Conservation (phyloP, 2,113 vertebrate species). For the Nothoprocta pentlandii region DNA sequence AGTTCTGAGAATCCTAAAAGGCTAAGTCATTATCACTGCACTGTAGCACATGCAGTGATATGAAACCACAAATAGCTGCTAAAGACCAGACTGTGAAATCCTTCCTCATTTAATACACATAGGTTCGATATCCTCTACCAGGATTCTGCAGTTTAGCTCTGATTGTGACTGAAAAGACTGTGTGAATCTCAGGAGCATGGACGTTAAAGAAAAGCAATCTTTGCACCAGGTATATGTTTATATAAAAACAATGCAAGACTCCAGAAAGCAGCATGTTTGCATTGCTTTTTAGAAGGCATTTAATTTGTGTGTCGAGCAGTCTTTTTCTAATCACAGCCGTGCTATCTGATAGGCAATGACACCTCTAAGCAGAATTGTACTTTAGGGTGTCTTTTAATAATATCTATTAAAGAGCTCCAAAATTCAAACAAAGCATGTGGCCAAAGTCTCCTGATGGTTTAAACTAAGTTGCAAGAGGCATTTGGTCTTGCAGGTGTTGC, state of each 20-base stretch:
- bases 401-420: not conserved
- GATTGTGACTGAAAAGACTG: not conserved
- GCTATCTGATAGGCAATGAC: not conserved
- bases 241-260: not conserved
- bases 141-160: not conserved
- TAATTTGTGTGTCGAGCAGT: not conserved
- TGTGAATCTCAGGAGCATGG: not conserved
- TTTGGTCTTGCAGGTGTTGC: not conserved
- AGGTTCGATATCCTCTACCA: not conserved
- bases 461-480: not conserved
- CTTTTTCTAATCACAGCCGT: not conserved
- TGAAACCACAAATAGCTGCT: not conserved
- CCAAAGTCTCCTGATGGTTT: not conserved
- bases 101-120: not conserved
- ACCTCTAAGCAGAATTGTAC: not conserved
- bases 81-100: not conserved
- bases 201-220: not conserved
- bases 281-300: not conserved
- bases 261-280: not conserved
- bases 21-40: slow-evolving; percentile 36
- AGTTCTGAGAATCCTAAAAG: slow-evolving; percentile 68
- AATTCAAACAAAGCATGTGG: not conserved
- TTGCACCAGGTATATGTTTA: not conserved
- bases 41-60: not conserved
- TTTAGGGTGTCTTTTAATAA: not conserved